Conservation (phyloP, 2,888 invertebrate species). For the Tenthredo livida region DNA sequence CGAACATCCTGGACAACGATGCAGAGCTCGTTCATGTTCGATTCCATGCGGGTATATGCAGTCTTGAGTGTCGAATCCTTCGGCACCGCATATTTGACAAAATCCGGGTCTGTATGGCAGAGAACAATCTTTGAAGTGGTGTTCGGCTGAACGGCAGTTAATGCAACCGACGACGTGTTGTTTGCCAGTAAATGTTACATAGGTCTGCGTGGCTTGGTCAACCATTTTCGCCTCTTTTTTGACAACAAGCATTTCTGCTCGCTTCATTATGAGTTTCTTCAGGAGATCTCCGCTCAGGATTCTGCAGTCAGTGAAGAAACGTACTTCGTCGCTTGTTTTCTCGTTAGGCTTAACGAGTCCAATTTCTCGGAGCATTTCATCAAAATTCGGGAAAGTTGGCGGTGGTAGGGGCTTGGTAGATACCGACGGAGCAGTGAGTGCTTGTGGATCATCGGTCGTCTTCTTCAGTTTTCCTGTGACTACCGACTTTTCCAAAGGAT, state of each 20-base stretch:
- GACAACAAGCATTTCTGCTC: slow-evolving; percentile 35
- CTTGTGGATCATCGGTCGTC: neutral
- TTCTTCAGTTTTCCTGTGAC: too few relatives aligned
- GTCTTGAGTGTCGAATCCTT: slow-evolving; percentile 25
- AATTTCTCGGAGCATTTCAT: neutral
- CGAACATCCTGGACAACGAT: slow-evolving; percentile 49
- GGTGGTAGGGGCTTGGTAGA: neutral
- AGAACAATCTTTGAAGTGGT: slow-evolving; percentile 38
- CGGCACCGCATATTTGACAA: slow-evolving; percentile 46
- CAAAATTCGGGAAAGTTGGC: neutral
- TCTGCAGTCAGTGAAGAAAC: slow-evolving; percentile 33
- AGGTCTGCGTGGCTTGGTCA: slow-evolving; percentile 49
- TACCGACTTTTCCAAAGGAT: too few relatives aligned
- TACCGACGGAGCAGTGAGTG: neutral
- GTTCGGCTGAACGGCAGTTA: slow-evolving; percentile 43
- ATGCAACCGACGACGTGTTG: slow-evolving; percentile 47
- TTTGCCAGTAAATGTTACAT: slow-evolving; percentile 42
- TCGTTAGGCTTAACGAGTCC: neutral
- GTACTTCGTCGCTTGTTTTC: neutral
- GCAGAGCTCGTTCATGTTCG: slow-evolving; percentile 52
- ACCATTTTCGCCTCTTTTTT: neutral
- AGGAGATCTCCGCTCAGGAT: slow-evolving; percentile 29
- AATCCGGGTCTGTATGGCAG: slow-evolving; percentile 52
- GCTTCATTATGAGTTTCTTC: slow-evolving; percentile 34
- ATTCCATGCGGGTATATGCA: slow-evolving; percentile 55